Base-by-base conservation (phyloP, 2,113 vertebrate species). In the Lophura nycthemera region DNA sequence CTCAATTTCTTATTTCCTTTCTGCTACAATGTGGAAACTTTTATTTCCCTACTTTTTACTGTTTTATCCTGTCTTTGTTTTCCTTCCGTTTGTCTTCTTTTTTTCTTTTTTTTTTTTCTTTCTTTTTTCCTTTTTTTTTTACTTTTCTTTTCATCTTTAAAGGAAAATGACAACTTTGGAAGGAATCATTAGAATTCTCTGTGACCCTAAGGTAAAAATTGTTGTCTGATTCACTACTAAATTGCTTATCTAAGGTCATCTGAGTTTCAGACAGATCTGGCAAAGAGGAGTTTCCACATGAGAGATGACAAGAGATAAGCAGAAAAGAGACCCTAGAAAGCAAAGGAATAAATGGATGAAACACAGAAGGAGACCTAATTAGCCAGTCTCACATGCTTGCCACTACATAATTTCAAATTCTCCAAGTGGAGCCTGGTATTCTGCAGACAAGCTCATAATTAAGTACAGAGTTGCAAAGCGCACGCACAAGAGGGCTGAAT, bases 381-480 rank as follows among this genome's bases (percentile, higher is more conserved):
- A 89, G 24, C 24, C 20, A 66, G 42, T 60, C 56, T 85, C 63
- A 69, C 40, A 36, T 63, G 45, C 75, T 83, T 92, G 42, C 25
- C 50, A 47, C 67, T 63, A 24, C 34, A 22, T 63, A 76, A 85
- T 89, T 91, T 82, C 75, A 24, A 30, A 63, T 79, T 48, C 89
- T 94, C 36, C 71, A 83, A 89, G 76, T 42, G 36, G n/a, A 96
- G 59, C 40, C 75, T 89, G 73, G 32, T 54, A 16, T 89, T 91
- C 78, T 82, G 84, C 67, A 85, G 82, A 36, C 27, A 70, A 54
- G 40, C 60, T 72, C 29, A 11, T 92, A 86, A 93, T 90, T 90
- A 92, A 92, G 65, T 56, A 78, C n/a, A 72, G 69, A 18, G n/a
- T 59, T 86, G 66, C 78, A 93, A 32, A 48, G 34, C 65, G 78